Evolutionary conservation across 2,113 vertebrate genomes (phyloP), one percentile per base, ranked within the genome.

Genomic region (Albula glossodonta): DNA sequence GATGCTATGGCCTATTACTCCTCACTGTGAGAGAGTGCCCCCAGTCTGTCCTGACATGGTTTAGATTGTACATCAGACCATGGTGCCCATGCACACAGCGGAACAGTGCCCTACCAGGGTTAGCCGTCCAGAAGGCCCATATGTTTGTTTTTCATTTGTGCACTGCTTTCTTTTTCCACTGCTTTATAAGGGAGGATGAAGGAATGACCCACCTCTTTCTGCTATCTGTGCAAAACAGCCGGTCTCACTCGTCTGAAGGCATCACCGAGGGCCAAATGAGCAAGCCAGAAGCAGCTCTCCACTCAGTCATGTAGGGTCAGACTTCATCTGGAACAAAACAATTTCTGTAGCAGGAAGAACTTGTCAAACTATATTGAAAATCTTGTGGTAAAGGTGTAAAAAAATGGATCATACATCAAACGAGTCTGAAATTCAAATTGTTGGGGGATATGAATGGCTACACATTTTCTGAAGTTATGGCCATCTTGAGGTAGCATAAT

Each of bases 321-420:
- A 31, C 70, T 74, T 74, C 70, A 74, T 74, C 70, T 74, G 70
- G 70, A 74, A 74, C 70, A 74, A 74, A 74, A 74, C 70, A 74
- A 74, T 74, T 74, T 74, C 70, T 74, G 25, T n/a, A 74, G 22
- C 70, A 74, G 70, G n/a, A 74, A 74, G 70, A 74, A 74, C 70
- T 74, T 74, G 70, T 74, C 70, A 74, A 74, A 74, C 31, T n/a
- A 74, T 9, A 74, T 74, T 31, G 22, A 25, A 74, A 74, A 74
- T 10, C 70, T n/a, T 31, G n/a, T 31, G n/a, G 70, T 74, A 74
- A 5, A 10, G n/a, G 70, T 31, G 9, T 25, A 10, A 31, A 74
- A 74, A 74, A 7, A 74, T 31, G 3, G 22, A 74, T n/a, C 31
- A 74, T 74, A 25, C 70, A 74, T 74, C 22, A 74, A 74, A 66